Conservation (phyloP, 2,113 vertebrate genomes). For the Microcebus lehilahytsara region DNA sequence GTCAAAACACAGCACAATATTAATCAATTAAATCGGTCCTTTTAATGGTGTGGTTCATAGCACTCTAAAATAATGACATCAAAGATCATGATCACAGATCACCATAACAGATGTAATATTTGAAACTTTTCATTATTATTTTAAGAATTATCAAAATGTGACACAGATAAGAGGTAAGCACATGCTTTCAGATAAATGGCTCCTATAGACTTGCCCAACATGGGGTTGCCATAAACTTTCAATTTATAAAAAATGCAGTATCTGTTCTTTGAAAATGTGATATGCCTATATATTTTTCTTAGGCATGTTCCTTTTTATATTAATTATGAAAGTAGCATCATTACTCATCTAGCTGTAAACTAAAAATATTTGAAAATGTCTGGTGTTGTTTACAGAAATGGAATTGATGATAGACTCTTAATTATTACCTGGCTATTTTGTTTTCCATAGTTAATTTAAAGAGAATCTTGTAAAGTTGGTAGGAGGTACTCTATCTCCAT, state of each 20-base stretch:
- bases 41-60: too few species aligned
- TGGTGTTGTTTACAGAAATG: not conserved
- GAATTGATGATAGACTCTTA: not conserved
- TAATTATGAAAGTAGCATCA: not conserved
- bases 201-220: not conserved
- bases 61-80: too few species aligned
- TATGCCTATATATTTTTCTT: not conserved
- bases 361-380: constrained; percentile 22
- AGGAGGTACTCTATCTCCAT: not conserved
- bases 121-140: not conserved
- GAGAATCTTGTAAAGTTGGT: not conserved
- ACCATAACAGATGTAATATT: not conserved
- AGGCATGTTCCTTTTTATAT: not conserved
- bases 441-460: not conserved
- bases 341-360: constrained; percentile 1
- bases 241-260: not conserved
- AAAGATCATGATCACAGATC: not conserved
- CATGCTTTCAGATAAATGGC: not conserved
- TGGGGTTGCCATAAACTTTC: not conserved
- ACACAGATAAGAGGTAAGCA: not conserved
- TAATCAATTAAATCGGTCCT: not conserved
- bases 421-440: not conserved
- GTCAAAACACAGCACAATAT: not conserved
- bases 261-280: not conserved
- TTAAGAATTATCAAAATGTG: not conserved